Percentiles rank a stretch among this genome's conserved stretches.
Evolutionary conservation across 2,888 invertebrate genomes (phyloP).

Genomic region (Masnerella sp.): DNA sequence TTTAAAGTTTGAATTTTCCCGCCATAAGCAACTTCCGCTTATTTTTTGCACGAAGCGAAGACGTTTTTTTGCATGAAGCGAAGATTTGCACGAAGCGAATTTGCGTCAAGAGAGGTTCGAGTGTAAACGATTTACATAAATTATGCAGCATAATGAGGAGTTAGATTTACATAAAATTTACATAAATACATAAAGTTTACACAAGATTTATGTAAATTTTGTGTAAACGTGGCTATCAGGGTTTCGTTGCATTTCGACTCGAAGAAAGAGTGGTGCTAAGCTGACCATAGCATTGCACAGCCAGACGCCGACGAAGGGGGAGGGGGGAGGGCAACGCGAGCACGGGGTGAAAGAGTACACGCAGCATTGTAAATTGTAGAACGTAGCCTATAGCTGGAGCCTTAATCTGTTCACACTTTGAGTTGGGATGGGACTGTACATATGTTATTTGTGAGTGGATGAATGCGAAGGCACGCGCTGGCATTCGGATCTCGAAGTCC

Average conservation of each 20-base stretch:
- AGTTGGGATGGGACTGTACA: constrained; percentile 75
- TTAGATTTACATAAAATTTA: too few species aligned
- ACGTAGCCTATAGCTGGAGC: constrained; percentile 78
- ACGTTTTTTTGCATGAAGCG: too few species aligned
- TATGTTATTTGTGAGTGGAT: constrained; percentile 76
- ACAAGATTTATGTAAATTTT: constrained; percentile 7
- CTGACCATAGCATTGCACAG: constrained; percentile 76
- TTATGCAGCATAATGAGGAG: too few species aligned
- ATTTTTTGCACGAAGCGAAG: too few species aligned
- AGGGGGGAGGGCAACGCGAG: constrained; percentile 29
- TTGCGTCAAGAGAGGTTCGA: too few species aligned
- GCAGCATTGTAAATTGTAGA: constrained; percentile 77
- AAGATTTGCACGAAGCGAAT: too few species aligned
- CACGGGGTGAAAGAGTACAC: constrained; percentile 65
- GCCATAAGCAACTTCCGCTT: too few species aligned
- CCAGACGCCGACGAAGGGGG: constrained; percentile 69
- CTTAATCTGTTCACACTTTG: constrained; percentile 77
- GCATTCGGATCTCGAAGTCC: constrained; percentile 69
- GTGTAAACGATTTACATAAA: too few species aligned
- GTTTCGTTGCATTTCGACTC: constrained; percentile 26
- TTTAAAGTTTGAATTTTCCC: too few species aligned
- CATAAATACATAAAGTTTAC: too few species aligned
- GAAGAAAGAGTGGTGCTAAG: constrained; percentile 72
- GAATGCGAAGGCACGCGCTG: constrained; percentile 71
- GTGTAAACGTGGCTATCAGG: not conserved